Evolutionary conservation across 2,888 invertebrate species (phyloP).

Genomic region (Dicycla oo): DNA sequence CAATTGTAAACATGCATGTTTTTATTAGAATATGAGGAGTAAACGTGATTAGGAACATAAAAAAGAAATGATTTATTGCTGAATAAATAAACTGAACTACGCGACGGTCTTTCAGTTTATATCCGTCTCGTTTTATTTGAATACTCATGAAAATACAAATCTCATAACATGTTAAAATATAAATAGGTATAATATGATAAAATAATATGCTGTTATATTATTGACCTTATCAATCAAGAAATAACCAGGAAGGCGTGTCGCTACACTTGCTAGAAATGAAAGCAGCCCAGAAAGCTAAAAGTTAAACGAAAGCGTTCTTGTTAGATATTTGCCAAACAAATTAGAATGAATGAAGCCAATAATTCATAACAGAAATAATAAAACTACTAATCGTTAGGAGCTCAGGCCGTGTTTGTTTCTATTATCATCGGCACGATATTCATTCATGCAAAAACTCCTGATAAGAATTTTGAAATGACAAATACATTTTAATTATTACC

Average conservation of each 20-base stretch:
- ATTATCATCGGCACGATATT: conserved; percentile 51
- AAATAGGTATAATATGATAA: not conserved
- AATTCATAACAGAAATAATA: conserved; percentile 52
- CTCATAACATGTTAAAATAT: not conserved
- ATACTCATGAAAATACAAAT: not conserved
- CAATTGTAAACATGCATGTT: conserved; percentile 37
- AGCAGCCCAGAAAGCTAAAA: conserved; percentile 27
- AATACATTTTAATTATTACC: conserved; percentile 75
- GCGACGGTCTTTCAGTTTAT: conserved; percentile 10
- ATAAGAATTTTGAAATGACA: conserved; percentile 48
- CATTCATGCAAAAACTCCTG: conserved; percentile 35
- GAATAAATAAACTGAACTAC: conserved; percentile 29
- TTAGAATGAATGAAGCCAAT: conserved; percentile 52
- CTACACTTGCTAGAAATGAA: conserved; percentile 15
- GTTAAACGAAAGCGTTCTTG: conserved; percentile 32
- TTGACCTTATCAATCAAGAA: conserved; percentile 38
- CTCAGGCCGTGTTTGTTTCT: conserved; percentile 60
- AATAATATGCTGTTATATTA: conserved; percentile 13
- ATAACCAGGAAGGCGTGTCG: conserved; percentile 40
- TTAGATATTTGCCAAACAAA: conserved; percentile 45
- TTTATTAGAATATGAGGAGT: conserved; percentile 16
- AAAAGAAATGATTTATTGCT: conserved; percentile 31
- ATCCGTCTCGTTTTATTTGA: conserved; percentile 1
- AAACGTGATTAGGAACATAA: conserved; percentile 21
- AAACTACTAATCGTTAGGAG: conserved; percentile 38